Conservation (phyloP, 2,797 vertebrate species). For the Avahi laniger region DNA sequence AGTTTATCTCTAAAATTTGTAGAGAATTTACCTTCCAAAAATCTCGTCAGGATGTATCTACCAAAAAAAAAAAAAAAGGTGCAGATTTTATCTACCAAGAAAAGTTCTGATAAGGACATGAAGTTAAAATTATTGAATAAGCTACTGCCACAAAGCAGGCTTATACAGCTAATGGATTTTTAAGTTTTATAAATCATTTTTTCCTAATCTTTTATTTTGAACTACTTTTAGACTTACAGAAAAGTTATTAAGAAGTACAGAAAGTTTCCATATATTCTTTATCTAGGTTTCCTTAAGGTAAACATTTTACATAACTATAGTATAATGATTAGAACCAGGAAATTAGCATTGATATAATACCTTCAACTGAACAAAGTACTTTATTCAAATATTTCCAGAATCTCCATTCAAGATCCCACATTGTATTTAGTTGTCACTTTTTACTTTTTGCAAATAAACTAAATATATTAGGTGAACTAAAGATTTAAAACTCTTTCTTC, state of each 20-base stretch:
- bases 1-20: neutral
- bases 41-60: neutral
- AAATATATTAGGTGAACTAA: neutral
- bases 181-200: neutral
- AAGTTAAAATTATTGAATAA: conserved; percentile 16
- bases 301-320: neutral
- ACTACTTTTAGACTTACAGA: neutral
- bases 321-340: conserved; percentile 12
- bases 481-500: neutral
- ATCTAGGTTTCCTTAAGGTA: neutral
- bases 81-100: neutral
- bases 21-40: neutral
- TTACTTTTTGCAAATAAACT: conserved; percentile 23
- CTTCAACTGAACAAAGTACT: neutral
- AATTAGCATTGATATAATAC: neutral
- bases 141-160: neutral
- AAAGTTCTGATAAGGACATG: neutral
- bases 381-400: neutral
- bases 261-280: neutral
- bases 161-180: neutral
- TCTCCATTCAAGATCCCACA: neutral
- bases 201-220: neutral
- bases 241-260: neutral
- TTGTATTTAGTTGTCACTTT: neutral
- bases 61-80: neutral